A percentile compares a stretch with the other conserved stretches of the same genome.
Evolutionary conservation across 1,140 invertebrate species (phyloP).

Genomic region (Leguminivora glycinivorella): DNA sequence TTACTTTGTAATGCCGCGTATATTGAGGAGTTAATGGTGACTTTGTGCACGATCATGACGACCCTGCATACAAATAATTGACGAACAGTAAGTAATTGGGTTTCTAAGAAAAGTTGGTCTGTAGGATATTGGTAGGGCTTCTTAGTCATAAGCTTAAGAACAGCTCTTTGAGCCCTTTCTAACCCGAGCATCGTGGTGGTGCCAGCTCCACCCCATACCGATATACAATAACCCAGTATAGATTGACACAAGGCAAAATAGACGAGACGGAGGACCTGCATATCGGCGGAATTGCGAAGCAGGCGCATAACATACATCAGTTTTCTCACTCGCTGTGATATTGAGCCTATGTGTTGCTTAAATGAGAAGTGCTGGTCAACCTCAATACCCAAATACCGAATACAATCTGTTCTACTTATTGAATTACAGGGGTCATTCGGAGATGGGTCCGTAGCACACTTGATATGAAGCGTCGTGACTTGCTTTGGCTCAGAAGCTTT

Average conservation of each 20-base stretch:
- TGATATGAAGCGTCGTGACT: background rate
- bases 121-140: slow-evolving; percentile 33
- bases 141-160: slow-evolving; percentile 35
- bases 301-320: too few species aligned
- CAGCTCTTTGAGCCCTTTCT: slow-evolving; percentile 34
- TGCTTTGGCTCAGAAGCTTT: background rate
- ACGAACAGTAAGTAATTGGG: slow-evolving; percentile 22
- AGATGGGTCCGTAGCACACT: too few species aligned
- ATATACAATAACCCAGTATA: slow-evolving; percentile 31
- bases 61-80: slow-evolving; percentile 31
- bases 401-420: too few species aligned
- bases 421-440: too few species aligned
- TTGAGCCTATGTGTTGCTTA: too few species aligned
- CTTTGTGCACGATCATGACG: background rate
- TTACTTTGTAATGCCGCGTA: background rate
- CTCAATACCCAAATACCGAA: too few species aligned
- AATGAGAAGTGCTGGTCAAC: too few species aligned
- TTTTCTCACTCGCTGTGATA: too few species aligned
- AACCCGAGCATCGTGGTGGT: slow-evolving; percentile 23
- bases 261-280: background rate
- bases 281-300: slow-evolving; percentile 10
- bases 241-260: slow-evolving; percentile 32
- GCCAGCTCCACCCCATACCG: slow-evolving; percentile 32
- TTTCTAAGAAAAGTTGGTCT: slow-evolving; percentile 28
- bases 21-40: background rate